Base-by-base conservation (phyloP, 2,888 invertebrate genomes). In the Pseudococcus viburni region DNA sequence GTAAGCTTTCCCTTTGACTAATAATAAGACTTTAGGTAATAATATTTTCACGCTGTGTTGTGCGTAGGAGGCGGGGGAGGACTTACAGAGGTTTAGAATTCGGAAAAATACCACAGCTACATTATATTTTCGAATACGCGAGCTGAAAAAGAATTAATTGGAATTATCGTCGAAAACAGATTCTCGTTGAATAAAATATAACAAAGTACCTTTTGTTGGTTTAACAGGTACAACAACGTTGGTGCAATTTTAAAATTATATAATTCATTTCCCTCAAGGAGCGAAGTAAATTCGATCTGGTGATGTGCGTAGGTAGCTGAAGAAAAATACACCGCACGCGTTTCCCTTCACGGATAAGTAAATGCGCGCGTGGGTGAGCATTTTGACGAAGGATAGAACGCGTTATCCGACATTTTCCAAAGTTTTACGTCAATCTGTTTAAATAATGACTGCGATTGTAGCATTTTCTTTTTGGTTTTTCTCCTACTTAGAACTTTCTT, bases 391-490 rank as follows among this genome's bases (percentile, higher is more conserved):
- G 68, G 68, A 73, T 73, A 59, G 19, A 59, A 59, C 59, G 68
- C 59, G 68, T 73, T 22, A 33, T 73, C 68, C 68, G 68, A 73
- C 68, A 73, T 73, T 73, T 73, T 73, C 26, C 68, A 73, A 33
- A 73, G 26, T 73, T 73, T 73, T 26, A 73, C 68, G 68, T 73
- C 68, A 73, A 73, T 73, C 68, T 73, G 68, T 33, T 73, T 73
- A 33, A 73, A 73, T 73, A 73, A 26, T 73, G 26, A 73, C 68
- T 73, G 26, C 22, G 3, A 73, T 73, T 33, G 8, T 12, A 33
- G 15, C 68, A 73, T 73, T 33, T 33, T 73, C 26, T 33, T 33
- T 33, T 33, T 3, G 3, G 26, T 1, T 33, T 33, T 33, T 33
- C 26, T 33, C 26, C 26, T 33, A 33, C 26, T 73, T 73, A 6